Evolutionary conservation across 2,888 invertebrate genomes (phyloP), one percentile per base, ranked within the genome.

Genomic region (Lordiphosa fenestrarum): DNA sequence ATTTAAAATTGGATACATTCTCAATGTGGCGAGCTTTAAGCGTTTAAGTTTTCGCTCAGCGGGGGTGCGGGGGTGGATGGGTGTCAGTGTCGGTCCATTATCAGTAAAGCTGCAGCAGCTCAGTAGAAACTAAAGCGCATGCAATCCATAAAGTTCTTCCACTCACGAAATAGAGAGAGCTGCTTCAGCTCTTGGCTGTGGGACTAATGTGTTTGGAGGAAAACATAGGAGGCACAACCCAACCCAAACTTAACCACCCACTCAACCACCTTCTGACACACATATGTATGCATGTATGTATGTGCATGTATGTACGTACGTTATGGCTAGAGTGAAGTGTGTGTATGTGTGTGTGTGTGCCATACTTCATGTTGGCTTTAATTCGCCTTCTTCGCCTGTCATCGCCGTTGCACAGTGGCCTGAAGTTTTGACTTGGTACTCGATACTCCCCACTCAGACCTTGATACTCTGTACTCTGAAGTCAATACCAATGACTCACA

Each of bases 351-450:
- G 12, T 50, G 40, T 51, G 25, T 23, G 23, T 53, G 61, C 36
- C 71, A 73, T 66, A 73, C 69, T 73, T 76, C 69, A 76, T 73
- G 71, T 36, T 54, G 68, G 59, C 71, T 73, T 69, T 73, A 71
- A 76, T 75, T 73, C 71, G 61, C 54, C 66, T 54, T 66, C 53
- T 66, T 55, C 13, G 62, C 61, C 73, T 76, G 73, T 75, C 74
- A 76, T 35, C 61, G 62, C 19, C 19, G 40, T 10, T 15, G 40
- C 19, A 25, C 25, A 25, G 25, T 25, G 25, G 25, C 2, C 19
- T 2, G 2, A 19, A 19, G 3, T 19, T 2, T 19, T 15, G 15
- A 15, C 15, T 2, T 2, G 2, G 1, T 15, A 15, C 15, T 15
- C 15, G 15, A 15, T 15, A 15, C 15, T 15, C 15, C 15, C 2